Conservation (phyloP, 2,888 invertebrate genomes). For the Tiphia femorata region DNA sequence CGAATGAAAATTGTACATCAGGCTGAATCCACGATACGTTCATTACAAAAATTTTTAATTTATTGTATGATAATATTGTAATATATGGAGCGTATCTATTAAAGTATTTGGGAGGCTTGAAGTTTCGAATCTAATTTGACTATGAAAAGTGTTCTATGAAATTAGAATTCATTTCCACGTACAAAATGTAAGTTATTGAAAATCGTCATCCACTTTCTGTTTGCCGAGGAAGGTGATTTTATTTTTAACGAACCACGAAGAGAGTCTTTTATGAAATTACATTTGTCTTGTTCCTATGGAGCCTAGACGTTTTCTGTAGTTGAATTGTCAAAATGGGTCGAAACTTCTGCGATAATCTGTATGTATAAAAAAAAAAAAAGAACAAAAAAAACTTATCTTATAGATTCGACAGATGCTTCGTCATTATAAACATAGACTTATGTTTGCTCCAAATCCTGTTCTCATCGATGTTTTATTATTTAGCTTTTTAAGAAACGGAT, state of each 20-base stretch:
- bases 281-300: background rate
- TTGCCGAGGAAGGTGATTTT: background rate
- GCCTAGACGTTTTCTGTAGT: background rate
- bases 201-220: too few relatives aligned
- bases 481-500: constrained; percentile 37
- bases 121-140: constrained; percentile 26
- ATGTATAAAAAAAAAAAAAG: background rate
- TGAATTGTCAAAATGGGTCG: constrained; percentile 32
- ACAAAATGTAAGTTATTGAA: too few relatives aligned
- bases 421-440: constrained; percentile 41
- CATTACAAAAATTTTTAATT: constrained; percentile 42
- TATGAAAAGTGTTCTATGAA: too few relatives aligned
- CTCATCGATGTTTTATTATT: constrained; percentile 51
- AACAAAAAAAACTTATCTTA: constrained; percentile 25
- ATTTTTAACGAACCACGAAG: too few relatives aligned
- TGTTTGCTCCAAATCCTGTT: constrained; percentile 39
- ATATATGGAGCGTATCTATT: constrained; percentile 38
- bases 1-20: constrained; percentile 16
- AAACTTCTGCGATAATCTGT: constrained; percentile 38
- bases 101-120: constrained; percentile 9
- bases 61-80: constrained; percentile 48
- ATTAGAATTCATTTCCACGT: too few relatives aligned
- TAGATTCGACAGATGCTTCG: constrained; percentile 42
- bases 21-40: constrained; percentile 27
- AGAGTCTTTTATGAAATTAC: too few relatives aligned